Evolutionary conservation across 2,113 vertebrate genomes (phyloP).

Genomic region (Platichthys flesus): DNA sequence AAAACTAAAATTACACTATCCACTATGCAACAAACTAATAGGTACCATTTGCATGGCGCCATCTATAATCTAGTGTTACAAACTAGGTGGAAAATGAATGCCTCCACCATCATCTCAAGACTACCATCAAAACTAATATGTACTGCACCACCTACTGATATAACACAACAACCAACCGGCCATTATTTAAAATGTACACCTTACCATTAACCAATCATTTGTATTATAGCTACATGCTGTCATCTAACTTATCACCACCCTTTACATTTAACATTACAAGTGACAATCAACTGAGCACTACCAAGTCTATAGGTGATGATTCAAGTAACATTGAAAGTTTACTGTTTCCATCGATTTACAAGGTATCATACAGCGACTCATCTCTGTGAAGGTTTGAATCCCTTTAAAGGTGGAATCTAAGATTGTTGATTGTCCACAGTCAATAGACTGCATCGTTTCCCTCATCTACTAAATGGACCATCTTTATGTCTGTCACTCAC

Average conservation of each 20-base stretch:
- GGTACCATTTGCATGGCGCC: not conserved
- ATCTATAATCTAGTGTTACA: not conserved
- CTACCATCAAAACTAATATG: too few species aligned
- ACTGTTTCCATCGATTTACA: too few species aligned
- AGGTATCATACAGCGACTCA: not conserved
- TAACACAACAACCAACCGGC: too few species aligned
- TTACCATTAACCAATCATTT: too few species aligned
- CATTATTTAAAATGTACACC: too few species aligned
- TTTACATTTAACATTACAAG: not conserved
- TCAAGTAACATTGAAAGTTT: too few species aligned
- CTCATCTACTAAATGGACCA: not conserved
- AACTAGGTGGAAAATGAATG: not conserved
- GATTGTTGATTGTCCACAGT: not conserved
- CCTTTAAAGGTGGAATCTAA: not conserved
- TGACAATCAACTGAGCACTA: too few species aligned
- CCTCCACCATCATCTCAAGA: too few species aligned
- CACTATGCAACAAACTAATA: not conserved
- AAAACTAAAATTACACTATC: not conserved
- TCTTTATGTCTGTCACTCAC: conserved; percentile 51
- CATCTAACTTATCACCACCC: not conserved
- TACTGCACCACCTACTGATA: too few species aligned
- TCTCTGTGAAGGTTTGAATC: not conserved
- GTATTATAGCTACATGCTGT: too few species aligned
- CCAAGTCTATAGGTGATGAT: too few species aligned
- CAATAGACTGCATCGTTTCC: not conserved